Conservation (phyloP, 2,113 vertebrate genomes). For the Lanius ludovicianus region DNA sequence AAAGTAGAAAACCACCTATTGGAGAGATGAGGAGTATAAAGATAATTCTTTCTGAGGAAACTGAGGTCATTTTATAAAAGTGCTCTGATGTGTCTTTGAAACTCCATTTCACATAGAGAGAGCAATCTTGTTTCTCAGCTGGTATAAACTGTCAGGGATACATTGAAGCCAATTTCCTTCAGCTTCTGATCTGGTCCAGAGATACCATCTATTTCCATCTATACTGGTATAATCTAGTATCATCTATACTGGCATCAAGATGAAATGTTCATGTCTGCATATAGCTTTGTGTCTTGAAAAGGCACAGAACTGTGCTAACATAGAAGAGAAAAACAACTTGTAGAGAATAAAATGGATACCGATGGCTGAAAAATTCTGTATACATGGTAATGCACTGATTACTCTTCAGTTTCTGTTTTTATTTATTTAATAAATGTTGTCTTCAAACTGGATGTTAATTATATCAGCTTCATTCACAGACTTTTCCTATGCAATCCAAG, state of each 20-base stretch:
- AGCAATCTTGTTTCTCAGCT: conserved; percentile 42
- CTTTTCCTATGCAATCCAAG: neutral
- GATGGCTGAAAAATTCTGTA: neutral
- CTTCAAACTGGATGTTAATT: neutral
- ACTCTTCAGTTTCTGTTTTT: neutral
- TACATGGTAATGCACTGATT: neutral
- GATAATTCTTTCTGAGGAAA: conserved; percentile 40
- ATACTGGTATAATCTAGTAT: neutral
- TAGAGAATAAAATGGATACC: neutral
- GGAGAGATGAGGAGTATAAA: neutral
- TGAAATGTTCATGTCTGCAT: neutral
- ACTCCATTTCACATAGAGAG: conserved; percentile 3
- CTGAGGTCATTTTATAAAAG: conserved; percentile 29
- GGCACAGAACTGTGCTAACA: neutral
- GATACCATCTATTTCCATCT: neutral
- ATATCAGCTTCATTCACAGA: neutral
- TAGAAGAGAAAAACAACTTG: neutral
- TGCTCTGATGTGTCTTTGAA: conserved; percentile 13
- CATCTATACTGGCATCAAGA: neutral
- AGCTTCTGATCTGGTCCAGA: neutral
- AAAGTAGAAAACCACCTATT: neutral
- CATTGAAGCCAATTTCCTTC: conserved; percentile 30
- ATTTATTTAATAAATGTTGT: neutral
- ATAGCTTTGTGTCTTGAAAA: neutral
- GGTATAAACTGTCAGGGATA: conserved; percentile 18